Evolutionary conservation across 2,113 vertebrate genomes (phyloP).

Genomic region (Malurus cyaneus): DNA sequence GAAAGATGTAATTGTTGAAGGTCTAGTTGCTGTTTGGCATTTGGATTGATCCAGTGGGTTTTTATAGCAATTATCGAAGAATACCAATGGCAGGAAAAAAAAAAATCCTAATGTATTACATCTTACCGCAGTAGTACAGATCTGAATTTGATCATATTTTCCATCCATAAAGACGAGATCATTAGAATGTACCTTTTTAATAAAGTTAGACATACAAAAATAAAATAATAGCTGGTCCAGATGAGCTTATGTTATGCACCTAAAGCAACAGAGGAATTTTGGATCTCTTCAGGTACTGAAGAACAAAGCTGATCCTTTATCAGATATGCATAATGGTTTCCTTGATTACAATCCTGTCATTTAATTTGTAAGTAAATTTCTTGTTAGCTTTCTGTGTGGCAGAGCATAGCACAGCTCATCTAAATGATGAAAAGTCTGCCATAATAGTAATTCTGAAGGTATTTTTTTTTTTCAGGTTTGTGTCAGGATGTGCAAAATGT

Average conservation of each 20-base stretch:
- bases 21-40: not conserved
- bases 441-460: not conserved
- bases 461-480: not conserved
- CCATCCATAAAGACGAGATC: not conserved
- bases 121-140: not conserved
- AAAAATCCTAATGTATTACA: accelerated
- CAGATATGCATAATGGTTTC: not conserved
- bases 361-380: not conserved
- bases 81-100: not conserved
- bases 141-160: not conserved
- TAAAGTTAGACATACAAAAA: not conserved
- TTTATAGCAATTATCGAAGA: not conserved
- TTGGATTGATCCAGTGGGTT: not conserved
- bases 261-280: not conserved
- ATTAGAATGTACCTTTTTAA: not conserved
- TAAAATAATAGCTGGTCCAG: not conserved
- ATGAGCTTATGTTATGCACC: not conserved
- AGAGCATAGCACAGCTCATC: not conserved
- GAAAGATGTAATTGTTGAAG: not conserved
- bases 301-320: not conserved
- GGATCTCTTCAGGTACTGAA: not conserved
- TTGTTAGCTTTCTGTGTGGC: not conserved
- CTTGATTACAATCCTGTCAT: not conserved
- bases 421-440: not conserved
- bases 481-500: not conserved